phyloP scores from a whole-genome alignment of 2,113 vertebrate genomes.

The Bagarius yarrelli region DNA sequence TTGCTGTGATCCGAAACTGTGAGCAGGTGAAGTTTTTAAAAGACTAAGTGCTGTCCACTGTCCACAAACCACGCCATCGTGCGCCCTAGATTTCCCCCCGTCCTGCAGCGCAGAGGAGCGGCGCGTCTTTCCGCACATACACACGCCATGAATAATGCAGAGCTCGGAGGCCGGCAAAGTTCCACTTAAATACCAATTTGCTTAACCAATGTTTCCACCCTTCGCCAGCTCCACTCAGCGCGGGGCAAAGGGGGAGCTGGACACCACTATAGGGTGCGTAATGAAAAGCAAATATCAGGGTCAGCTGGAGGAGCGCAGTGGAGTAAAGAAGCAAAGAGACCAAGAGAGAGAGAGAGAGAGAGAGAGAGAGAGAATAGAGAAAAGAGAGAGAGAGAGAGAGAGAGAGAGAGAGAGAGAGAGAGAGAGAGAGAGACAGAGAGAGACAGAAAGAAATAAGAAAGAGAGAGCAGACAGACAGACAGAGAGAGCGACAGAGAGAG shows the following conservation, averaged over 20 bases:
- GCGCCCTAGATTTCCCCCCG: slow-evolving; percentile 69
- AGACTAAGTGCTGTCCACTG: slow-evolving; percentile 1
- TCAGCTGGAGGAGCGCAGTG: not conserved
- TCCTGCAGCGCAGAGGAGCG: slow-evolving; percentile 48
- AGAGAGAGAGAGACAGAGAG: too few species aligned
- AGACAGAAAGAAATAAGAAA: too few species aligned
- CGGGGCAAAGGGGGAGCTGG: slow-evolving; percentile 48
- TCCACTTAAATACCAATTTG: slow-evolving; percentile 82
- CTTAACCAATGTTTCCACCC: slow-evolving; percentile 77
- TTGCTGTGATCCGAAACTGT: slow-evolving; percentile 42
- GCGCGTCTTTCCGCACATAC: slow-evolving; percentile 69
- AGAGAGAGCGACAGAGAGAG: too few species aligned
- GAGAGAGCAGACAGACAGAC: too few species aligned
- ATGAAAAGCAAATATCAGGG: slow-evolving; percentile 56
- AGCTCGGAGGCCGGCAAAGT: slow-evolving; percentile 69
- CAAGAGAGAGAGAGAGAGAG: too few species aligned
- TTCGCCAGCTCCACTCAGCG: slow-evolving; percentile 67
- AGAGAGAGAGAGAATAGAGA: too few species aligned
- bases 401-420: too few species aligned
- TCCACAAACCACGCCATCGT: slow-evolving; percentile 56
- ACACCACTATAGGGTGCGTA: slow-evolving; percentile 35
- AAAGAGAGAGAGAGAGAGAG: too few species aligned
- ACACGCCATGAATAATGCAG: slow-evolving; percentile 76
- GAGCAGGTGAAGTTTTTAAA: slow-evolving; percentile 35
- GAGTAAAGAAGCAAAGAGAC: not conserved